These are phyloP conservation scores for Ibycter americanus DNA, from an alignment of 2,797 vertebrate genomes.

Conservation along the genomic window DNA sequence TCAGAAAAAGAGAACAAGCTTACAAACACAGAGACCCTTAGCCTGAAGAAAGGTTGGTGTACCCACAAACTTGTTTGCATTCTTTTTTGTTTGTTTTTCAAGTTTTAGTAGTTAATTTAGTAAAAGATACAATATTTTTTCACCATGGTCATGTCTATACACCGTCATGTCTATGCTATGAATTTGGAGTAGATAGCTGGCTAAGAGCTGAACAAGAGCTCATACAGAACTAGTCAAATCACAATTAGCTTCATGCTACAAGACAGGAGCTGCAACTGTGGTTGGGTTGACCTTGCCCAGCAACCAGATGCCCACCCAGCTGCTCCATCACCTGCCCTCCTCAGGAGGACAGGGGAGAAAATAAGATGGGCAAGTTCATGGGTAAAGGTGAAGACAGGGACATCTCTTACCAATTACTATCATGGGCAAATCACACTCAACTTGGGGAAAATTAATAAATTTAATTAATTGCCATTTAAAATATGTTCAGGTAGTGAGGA, in stretches of 20 bases:
- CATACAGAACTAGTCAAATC: neutral
- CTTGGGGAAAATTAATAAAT: neutral
- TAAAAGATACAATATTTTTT: neutral
- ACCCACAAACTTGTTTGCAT: neutral
- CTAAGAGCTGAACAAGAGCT: neutral
- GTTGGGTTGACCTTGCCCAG: neutral
- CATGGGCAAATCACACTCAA: neutral
- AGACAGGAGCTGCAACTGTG: neutral
- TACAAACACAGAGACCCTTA: neutral
- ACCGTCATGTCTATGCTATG: neutral
- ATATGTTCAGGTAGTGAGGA: neutral
- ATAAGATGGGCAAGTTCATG: neutral
- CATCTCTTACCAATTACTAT: neutral
- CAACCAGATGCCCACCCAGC: neutral
- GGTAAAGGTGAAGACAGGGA: neutral
- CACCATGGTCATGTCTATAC: neutral
- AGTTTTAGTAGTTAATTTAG: neutral
- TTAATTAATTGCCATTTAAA: neutral
- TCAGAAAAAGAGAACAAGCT: neutral
- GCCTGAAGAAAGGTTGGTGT: neutral
- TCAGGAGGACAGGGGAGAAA: neutral
- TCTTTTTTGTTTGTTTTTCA: neutral
- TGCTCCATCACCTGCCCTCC: neutral
- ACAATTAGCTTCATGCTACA: neutral
- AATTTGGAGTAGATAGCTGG: neutral